phyloP scores from a whole-genome alignment of 1,140 invertebrate species.

The Pomacea maculata region DNA sequence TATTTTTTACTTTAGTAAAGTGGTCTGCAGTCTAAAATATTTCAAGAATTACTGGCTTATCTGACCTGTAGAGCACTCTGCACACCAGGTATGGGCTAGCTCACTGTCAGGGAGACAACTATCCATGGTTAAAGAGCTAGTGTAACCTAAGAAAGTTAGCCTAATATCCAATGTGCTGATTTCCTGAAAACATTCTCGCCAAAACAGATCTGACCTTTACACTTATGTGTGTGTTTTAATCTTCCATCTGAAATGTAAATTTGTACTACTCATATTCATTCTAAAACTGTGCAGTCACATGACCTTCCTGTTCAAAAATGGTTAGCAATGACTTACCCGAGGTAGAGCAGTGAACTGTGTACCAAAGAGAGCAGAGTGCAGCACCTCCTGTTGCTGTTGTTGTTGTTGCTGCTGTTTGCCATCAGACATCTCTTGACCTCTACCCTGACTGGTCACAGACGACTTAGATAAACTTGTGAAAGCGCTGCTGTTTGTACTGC shows the following conservation, averaged over 20 bases:
- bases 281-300: no score
- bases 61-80: neutral
- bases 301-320: neutral
- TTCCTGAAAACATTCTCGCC: neutral
- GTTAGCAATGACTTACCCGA: slow-evolving; percentile 20
- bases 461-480: neutral
- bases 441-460: neutral
- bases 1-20: no score
- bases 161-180: neutral
- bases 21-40: no score
- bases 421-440: neutral
- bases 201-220: neutral
- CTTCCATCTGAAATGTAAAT: neutral
- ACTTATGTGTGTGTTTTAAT: neutral
- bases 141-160: neutral
- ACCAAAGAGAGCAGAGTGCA: slow-evolving; percentile 34
- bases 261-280: neutral
- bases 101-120: no score
- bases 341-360: slow-evolving; percentile 34
- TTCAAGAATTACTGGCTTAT: no score
- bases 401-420: neutral
- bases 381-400: slow-evolving; percentile 9
- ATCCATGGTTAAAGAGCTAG: neutral
- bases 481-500: neutral
- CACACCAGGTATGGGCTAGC: no score